Conservation (phyloP, 2,113 vertebrate species). For the Podarcis raffonei region DNA sequence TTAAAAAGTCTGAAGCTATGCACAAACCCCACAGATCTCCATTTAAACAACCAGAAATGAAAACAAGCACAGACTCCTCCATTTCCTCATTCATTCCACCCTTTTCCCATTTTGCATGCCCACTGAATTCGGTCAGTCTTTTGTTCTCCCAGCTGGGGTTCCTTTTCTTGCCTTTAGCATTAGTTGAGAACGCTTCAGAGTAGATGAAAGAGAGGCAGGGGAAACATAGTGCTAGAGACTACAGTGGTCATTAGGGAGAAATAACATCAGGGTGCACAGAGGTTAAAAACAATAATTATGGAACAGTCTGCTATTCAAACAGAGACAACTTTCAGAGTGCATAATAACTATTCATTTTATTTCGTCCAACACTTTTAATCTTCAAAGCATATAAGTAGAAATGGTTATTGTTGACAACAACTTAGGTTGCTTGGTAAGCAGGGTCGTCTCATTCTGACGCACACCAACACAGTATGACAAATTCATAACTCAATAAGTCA, state of each 20-base stretch:
- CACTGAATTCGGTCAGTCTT: neutral
- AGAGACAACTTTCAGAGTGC: constrained; percentile 57
- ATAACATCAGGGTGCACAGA: constrained; percentile 49
- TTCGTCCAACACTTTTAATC: neutral
- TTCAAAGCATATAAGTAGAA: constrained; percentile 21
- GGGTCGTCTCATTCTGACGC: neutral
- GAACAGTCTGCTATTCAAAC: constrained; percentile 50
- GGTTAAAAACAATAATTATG: constrained; percentile 60
- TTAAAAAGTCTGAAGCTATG: neutral
- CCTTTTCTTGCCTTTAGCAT: constrained; percentile 43
- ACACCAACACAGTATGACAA: constrained; percentile 9
- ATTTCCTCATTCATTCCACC: neutral
- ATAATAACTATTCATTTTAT: constrained; percentile 58
- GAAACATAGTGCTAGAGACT: constrained; percentile 28
- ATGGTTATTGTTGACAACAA: constrained; percentile 48
- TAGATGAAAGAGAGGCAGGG: constrained; percentile 35
- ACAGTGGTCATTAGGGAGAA: constrained; percentile 48
- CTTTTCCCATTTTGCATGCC: constrained; percentile 16
- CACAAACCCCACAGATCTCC: neutral
- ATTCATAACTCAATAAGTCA: constrained; percentile 17
- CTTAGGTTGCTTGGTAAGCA: constrained; percentile 19
- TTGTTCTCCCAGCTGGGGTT: constrained; percentile 55
- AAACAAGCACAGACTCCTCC: constrained; percentile 18
- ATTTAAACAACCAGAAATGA: neutral
- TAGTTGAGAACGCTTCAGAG: constrained; percentile 35